Evolutionary conservation across 2,113 vertebrate genomes (phyloP), one percentile per base, ranked within the genome.

Genomic region (Salvelinus namaycush): DNA sequence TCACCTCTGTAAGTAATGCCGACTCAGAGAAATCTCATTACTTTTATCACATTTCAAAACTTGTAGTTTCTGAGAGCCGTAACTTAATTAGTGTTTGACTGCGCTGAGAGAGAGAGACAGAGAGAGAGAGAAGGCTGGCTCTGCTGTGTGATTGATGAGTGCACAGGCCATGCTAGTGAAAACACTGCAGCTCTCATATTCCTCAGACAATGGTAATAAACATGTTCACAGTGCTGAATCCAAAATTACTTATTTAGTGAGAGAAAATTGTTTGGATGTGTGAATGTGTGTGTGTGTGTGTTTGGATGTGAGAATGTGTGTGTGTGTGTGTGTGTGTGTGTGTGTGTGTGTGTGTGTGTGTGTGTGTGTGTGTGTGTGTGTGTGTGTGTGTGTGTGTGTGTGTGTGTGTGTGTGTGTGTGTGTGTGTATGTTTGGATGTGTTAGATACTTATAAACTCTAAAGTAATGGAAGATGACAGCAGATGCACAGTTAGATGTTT

Each of bases 31-130:
- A 96, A 97, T 97, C 92, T 80, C 95, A 98, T 98, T 97, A 97
- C 89, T 95, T 94, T 96, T 94, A 98, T 97, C 95, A 93, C 94
- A 96, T 97, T 98, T 95, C 90, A 95, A 95, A 97, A 97, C 93
- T 96, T 95, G 90, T 95, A 96, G 95, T 96, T 97, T 95, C 91
- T 84, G 92, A 90, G 93, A 92, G 68, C 91, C 78, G 87, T 97
- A 97, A 99, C 95, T 94, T 87, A 92, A 95, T 98, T 98, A 97
- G 91, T 74, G 91, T 84, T 88, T 80, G 93, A 95, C 92, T 94
- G 95, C 90, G 86, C 91, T 90, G 94, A 93, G 94, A 92, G 94
- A 92, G 90, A 91, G 94, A 93, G 94, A 92, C 1, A 8, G 39
- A 44, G 7, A 39, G 39, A 44, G 39, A 44, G 9, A 11, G 39